phyloP scores from a whole-genome alignment of 2,888 invertebrate genomes.

The Cetonia aurata region DNA sequence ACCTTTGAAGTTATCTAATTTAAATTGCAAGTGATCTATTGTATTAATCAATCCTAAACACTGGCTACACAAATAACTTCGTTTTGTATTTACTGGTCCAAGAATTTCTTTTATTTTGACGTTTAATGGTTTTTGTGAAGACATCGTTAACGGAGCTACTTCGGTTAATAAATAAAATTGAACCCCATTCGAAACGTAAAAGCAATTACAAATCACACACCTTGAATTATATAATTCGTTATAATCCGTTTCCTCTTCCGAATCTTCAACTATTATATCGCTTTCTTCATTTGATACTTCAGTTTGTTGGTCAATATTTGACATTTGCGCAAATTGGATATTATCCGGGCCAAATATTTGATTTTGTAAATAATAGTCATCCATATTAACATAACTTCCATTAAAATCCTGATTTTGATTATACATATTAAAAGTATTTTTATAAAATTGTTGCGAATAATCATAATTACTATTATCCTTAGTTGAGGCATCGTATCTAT shows the following conservation, averaged over 20 bases:
- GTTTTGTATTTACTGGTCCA: constrained; percentile 53
- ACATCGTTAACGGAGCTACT: constrained; percentile 63
- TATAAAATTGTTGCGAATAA: constrained; percentile 34
- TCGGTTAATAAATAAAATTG: constrained; percentile 63
- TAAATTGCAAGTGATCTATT: constrained; percentile 64
- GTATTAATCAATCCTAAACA: constrained; percentile 65
- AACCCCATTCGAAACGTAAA: constrained; percentile 59
- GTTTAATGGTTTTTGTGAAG: constrained; percentile 62
- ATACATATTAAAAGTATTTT: constrained; percentile 40
- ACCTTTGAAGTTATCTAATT: constrained; percentile 59
- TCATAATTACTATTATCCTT: constrained; percentile 49
- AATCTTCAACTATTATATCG: constrained; percentile 65
- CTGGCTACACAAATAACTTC: constrained; percentile 62
- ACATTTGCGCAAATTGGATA: constrained; percentile 47
- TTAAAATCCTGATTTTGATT: constrained; percentile 36
- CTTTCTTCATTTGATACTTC: constrained; percentile 63
- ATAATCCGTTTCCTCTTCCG: constrained; percentile 61
- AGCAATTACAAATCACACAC: constrained; percentile 63
- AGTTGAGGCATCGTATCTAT: constrained; percentile 56
- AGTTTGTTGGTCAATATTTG: constrained; percentile 55
- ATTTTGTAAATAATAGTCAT: constrained; percentile 41
- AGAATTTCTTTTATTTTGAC: constrained; percentile 58
- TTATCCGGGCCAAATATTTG: constrained; percentile 43
- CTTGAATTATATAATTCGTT: constrained; percentile 56
- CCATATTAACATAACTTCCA: constrained; percentile 20